phyloP scores from a whole-genome alignment of 2,888 invertebrate species.

The Xestia rhomboidea region DNA sequence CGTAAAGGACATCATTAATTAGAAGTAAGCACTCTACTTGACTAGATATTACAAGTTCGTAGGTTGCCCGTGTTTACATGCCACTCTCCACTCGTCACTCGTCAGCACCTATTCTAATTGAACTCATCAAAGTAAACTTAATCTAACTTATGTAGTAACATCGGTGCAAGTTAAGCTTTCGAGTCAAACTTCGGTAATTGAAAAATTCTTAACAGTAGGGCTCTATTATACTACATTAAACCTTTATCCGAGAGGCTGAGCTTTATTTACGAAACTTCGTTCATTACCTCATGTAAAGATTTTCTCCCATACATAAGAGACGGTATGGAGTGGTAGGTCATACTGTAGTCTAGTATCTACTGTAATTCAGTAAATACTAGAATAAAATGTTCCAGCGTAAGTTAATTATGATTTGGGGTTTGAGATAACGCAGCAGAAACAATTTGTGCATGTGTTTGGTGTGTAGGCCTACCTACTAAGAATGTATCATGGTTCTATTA shows the following conservation, averaged over 20 bases:
- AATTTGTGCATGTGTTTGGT: neutral
- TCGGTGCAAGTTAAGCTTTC: constrained; percentile 7
- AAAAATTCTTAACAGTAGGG: neutral
- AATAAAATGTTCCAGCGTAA: neutral
- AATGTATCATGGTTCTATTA: neutral
- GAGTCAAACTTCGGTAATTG: constrained; percentile 30
- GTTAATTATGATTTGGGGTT: neutral
- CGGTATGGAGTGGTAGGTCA: neutral
- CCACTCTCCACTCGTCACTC: neutral
- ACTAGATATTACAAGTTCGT: neutral
- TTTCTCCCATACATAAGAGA: neutral
- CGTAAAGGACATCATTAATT: constrained; percentile 18
- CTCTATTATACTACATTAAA: neutral
- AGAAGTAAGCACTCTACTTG: constrained; percentile 21
- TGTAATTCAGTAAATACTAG: neutral
- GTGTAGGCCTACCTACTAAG: neutral
- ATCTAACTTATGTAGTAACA: constrained; percentile 23
- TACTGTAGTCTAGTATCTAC: neutral
- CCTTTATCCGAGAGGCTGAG: neutral
- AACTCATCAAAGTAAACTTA: constrained; percentile 35
- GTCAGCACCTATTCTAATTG: constrained; percentile 20
- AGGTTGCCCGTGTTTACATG: neutral
- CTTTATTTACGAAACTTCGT: constrained; percentile 3
- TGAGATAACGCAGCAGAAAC: neutral
- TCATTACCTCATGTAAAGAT: neutral